These are phyloP conservation scores for Sympetrum striolatum DNA, from an alignment of 2,888 invertebrate genomes.

Conservation along the genomic window DNA sequence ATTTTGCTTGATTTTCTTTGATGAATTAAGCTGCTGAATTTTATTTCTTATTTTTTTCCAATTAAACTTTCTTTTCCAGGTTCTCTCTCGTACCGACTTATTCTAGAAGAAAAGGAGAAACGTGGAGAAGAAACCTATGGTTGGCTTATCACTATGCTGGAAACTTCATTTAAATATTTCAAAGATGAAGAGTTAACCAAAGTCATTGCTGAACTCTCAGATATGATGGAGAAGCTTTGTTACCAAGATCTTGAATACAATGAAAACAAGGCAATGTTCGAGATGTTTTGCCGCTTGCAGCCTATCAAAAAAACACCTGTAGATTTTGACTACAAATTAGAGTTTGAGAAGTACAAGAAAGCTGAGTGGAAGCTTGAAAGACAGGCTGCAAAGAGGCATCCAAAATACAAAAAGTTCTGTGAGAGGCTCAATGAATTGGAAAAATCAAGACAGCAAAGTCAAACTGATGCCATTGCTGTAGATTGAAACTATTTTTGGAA, in stretches of 20 bases:
- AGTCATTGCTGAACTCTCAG: background rate
- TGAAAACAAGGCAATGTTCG: background rate
- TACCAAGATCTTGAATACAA: background rate
- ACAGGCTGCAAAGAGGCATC: background rate
- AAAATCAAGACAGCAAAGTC: background rate
- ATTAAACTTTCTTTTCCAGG: background rate
- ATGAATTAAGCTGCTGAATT: too few relatives aligned
- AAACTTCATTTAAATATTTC: background rate
- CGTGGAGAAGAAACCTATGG: background rate
- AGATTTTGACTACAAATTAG: background rate
- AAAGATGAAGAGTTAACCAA: background rate
- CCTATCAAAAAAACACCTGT: background rate
- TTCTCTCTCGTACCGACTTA: background rate
- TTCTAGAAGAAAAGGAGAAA: background rate
- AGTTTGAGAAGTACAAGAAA: background rate
- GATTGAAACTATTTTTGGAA: background rate
- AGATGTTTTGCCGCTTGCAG: background rate
- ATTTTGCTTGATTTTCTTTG: too few relatives aligned
- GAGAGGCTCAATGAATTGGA: background rate
- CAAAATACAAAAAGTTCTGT: background rate
- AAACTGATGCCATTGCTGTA: background rate
- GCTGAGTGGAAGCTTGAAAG: background rate
- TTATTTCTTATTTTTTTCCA: background rate
- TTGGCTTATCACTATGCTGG: background rate
- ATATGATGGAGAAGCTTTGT: background rate